Evolutionary conservation across 2,113 vertebrate genomes (phyloP).

Genomic region (Proterorhinus semilunaris): DNA sequence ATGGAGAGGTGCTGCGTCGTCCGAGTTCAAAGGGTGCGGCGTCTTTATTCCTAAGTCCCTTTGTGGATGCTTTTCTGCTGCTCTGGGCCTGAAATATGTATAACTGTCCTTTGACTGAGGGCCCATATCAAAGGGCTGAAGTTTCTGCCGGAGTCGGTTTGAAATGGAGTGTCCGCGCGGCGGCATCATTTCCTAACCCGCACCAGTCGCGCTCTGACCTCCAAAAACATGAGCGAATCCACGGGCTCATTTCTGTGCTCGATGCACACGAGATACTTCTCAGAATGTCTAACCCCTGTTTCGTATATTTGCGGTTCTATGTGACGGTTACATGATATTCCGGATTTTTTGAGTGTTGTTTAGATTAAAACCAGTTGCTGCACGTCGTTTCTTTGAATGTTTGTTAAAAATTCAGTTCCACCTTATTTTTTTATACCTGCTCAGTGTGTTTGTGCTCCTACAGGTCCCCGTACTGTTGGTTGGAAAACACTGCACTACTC

Average conservation of each 20-base stretch:
- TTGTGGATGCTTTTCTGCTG: slow-evolving; percentile 82
- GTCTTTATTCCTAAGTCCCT: slow-evolving; percentile 96
- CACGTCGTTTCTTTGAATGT: too few species aligned
- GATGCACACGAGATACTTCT: not conserved
- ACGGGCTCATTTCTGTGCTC: not conserved
- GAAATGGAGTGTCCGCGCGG: slow-evolving; percentile 81
- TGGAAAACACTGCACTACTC: too few species aligned
- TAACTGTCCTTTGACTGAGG: slow-evolving; percentile 94
- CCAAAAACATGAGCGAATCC: slow-evolving; percentile 23
- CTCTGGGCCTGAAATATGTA: slow-evolving; percentile 97
- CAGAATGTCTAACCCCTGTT: not conserved
- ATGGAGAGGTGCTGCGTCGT: slow-evolving; percentile 85
- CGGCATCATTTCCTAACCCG: slow-evolving; percentile 78
- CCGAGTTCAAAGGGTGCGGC: slow-evolving; percentile 96
- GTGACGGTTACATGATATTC: too few species aligned
- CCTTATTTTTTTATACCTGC: too few species aligned
- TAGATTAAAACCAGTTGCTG: too few species aligned
- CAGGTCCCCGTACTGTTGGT: too few species aligned
- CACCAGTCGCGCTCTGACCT: slow-evolving; percentile 49
- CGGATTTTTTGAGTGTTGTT: too few species aligned
- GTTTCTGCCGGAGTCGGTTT: slow-evolving; percentile 85
- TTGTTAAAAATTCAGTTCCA: too few species aligned
- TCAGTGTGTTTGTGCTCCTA: too few species aligned
- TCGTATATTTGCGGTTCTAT: not conserved
- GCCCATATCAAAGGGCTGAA: slow-evolving; percentile 90